Base-by-base conservation (phyloP, 2,888 invertebrate species). In the Cheilosia urbana region DNA sequence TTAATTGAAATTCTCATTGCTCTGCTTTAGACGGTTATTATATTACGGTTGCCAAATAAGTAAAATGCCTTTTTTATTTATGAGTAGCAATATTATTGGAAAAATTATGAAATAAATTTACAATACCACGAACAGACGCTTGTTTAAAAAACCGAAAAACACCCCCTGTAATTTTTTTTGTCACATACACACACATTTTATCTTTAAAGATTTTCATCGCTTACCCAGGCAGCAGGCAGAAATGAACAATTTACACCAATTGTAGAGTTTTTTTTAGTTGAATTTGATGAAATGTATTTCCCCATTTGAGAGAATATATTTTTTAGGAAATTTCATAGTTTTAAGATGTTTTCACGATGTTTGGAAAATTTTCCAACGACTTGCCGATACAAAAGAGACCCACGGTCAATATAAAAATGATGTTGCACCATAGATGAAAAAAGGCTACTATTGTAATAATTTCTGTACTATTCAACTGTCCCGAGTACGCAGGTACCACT, bases 321-420 rank as follows among this genome's bases (percentile, higher is more conserved):
- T 63, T 51, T 42, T 58, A 13, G 21, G 13, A 17, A 81, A 71
- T 71, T 58, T 65, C 81, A 81, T 81, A 21, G 37, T 65, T 57
- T 66, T 60, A 65, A 27, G 11, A 47, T 60, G 53, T 37, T 57
- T 55, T 21, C 2, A 15, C 11, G 37, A 21, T 65, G 37, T 62
- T 30, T 34, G 3, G 24, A 57, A 75, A 75, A 51, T 21, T 58
- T 71, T 69, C 42, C 19, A 40, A 7, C 24, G 37, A 34, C 2
- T 42, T 13, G 24, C 60, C 53, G 27, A 65, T 65, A 51, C 49
- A 51, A 57, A 55, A 77, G 60, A 60, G 60, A 60, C 55, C 66
- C 66, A 72, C 62, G 72, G 66, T 55, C 72, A 78, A 83, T 72
- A 72, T 60, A 37, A 72, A 76, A 77, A 82, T 71, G n/a, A n/a